phyloP scores from a whole-genome alignment of 2,888 invertebrate genomes.

The Eurytoma californica region DNA sequence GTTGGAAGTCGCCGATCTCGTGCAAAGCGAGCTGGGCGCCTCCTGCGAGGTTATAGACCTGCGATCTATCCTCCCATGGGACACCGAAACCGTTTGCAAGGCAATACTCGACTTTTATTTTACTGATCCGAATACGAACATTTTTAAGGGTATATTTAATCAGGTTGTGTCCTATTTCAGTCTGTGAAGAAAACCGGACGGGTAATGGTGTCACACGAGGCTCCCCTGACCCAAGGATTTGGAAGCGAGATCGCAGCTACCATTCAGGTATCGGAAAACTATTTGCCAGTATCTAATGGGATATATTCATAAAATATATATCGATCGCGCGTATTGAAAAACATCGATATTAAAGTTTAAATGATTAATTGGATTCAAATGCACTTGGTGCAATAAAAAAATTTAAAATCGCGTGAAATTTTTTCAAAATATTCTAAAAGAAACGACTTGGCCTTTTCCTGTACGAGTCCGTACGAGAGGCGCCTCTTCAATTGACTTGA shows the following conservation, averaged over 20 bases:
- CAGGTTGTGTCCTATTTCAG: constrained; percentile 76
- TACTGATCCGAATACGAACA: background rate
- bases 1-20: constrained; percentile 90
- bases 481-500: background rate
- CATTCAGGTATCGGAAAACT: constrained; percentile 91
- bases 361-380: too few relatives aligned
- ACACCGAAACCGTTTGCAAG: constrained; percentile 90
- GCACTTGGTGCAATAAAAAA: too few relatives aligned
- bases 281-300: too few relatives aligned
- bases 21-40: constrained; percentile 84
- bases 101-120: constrained; percentile 75
- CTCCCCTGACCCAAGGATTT: constrained; percentile 95
- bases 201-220: constrained; percentile 94
- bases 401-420: too few relatives aligned
- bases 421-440: too few relatives aligned
- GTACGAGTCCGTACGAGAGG: too few relatives aligned
- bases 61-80: constrained; percentile 97
- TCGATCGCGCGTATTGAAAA: background rate
- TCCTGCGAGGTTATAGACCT: constrained; percentile 97
- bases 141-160: background rate
- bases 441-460: too few relatives aligned
- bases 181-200: constrained; percentile 97
- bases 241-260: constrained; percentile 96
- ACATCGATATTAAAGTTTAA: background rate
- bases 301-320: background rate